Evolutionary conservation across 2,113 vertebrate species (phyloP).

Genomic region (Channa maculata): DNA sequence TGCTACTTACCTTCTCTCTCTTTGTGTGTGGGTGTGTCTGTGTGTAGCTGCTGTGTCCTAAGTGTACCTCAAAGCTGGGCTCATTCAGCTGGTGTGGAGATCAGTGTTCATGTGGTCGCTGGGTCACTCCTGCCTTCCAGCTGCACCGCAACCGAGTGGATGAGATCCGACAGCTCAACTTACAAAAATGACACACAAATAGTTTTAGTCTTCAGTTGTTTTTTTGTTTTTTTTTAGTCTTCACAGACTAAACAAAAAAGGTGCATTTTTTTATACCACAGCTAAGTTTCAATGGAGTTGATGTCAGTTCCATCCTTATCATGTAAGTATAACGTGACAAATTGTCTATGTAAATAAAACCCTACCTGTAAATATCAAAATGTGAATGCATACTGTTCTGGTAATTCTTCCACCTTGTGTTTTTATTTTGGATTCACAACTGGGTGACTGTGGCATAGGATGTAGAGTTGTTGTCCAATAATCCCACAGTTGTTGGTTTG

Average conservation of each 20-base stretch:
- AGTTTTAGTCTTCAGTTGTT: too few relatives aligned
- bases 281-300: neutral
- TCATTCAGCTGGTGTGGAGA: slow-evolving; percentile 95
- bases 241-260: neutral
- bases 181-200: slow-evolving; percentile 58
- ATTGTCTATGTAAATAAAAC: neutral
- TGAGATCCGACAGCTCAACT: slow-evolving; percentile 83
- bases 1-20: neutral
- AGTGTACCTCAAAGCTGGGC: slow-evolving; percentile 91
- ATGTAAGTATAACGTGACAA: neutral
- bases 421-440: neutral
- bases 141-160: slow-evolving; percentile 94
- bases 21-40: slow-evolving; percentile 12
- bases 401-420: too few relatives aligned
- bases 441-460: too few relatives aligned
- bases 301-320: neutral
- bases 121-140: slow-evolving; percentile 95
- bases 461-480: too few relatives aligned
- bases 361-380: too few relatives aligned
- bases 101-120: slow-evolving; percentile 94
- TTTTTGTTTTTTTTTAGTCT: neutral
- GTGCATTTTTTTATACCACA: neutral
- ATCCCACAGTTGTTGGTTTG: too few relatives aligned
- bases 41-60: slow-evolving; percentile 93
- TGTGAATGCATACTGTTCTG: too few relatives aligned